Evolutionary conservation across 2,797 vertebrate species (phyloP).

Genomic region (Esox masquinongy): DNA sequence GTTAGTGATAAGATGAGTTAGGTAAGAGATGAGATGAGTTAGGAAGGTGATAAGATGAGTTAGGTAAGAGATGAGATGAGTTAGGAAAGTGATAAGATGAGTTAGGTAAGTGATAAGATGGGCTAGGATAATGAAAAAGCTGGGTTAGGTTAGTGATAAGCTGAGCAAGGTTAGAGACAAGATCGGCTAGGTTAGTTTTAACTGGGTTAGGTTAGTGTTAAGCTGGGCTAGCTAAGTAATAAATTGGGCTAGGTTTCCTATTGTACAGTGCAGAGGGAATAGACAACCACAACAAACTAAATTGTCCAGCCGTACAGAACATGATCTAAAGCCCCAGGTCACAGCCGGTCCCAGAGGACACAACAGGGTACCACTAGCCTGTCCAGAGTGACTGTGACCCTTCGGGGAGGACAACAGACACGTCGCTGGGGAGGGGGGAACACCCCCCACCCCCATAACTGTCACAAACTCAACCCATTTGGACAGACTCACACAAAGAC

Average conservation of each 20-base stretch:
- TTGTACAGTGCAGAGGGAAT: constrained; percentile 48
- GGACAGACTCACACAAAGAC: constrained; percentile 6
- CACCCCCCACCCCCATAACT: constrained; percentile 44
- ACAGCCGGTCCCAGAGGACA: constrained; percentile 62
- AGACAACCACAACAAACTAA: constrained; percentile 54
- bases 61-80: no score
- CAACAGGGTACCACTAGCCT: constrained; percentile 48
- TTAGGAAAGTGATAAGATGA: no score
- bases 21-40: no score
- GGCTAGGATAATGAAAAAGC: no score
- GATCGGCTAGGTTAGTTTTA: no score
- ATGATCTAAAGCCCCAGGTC: constrained; percentile 70
- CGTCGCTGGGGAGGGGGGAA: constrained; percentile 29
- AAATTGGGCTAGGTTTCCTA: no score
- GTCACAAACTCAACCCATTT: constrained; percentile 36
- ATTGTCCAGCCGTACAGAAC: constrained; percentile 66
- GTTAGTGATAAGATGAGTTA: no score
- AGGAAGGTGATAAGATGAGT: no score
- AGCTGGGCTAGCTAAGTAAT: constrained; percentile 24
- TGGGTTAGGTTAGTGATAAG: no score
- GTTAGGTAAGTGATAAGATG: no score
- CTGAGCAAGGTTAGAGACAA: no score
- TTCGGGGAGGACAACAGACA: constrained; percentile 43
- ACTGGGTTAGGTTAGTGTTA: no score
- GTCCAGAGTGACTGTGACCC: constrained; percentile 54